phyloP scores from a whole-genome alignment of 2,797 vertebrate species.

The Pseudochromis fuscus region DNA sequence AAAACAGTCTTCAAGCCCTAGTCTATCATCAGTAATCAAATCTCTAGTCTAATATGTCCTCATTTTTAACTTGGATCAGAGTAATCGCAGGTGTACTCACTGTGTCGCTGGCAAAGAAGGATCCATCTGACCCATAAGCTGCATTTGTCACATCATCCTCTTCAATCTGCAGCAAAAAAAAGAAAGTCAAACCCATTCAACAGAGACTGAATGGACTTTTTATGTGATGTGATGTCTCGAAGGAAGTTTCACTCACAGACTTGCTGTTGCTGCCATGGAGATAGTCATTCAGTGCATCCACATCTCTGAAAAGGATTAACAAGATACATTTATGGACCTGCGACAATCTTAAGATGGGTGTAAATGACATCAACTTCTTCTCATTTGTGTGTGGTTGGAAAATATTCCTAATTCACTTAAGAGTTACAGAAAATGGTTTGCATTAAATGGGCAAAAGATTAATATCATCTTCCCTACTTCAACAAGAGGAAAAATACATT shows the following conservation, averaged over 20 bases:
- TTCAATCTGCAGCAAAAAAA: conserved; percentile 85
- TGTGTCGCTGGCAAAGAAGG: conserved; percentile 92
- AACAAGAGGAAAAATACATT: not conserved
- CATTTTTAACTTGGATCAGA: conserved; percentile 19
- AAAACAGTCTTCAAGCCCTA: not conserved
- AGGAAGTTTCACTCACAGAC: conserved; percentile 89
- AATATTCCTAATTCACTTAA: not conserved
- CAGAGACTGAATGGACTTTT: not conserved
- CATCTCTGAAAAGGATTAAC: conserved; percentile 87
- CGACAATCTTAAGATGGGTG: not conserved
- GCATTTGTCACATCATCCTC: conserved; percentile 94
- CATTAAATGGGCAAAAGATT: not conserved
- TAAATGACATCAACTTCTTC: not conserved
- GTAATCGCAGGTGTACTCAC: conserved; percentile 83
- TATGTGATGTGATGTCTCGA: not conserved
- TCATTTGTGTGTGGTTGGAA: conserved; percentile 6
- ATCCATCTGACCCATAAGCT: conserved; percentile 93
- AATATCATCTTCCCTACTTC: conserved; percentile 16
- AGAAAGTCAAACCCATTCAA: not conserved
- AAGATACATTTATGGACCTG: not conserved
- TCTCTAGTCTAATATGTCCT: not conserved
- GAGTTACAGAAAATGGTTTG: not conserved
- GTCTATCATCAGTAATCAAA: not conserved
- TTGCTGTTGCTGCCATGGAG: conserved; percentile 96
- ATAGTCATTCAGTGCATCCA: conserved; percentile 97